phyloP scores from a whole-genome alignment of 2,888 invertebrate genomes.

The Achlya flavicornis region DNA sequence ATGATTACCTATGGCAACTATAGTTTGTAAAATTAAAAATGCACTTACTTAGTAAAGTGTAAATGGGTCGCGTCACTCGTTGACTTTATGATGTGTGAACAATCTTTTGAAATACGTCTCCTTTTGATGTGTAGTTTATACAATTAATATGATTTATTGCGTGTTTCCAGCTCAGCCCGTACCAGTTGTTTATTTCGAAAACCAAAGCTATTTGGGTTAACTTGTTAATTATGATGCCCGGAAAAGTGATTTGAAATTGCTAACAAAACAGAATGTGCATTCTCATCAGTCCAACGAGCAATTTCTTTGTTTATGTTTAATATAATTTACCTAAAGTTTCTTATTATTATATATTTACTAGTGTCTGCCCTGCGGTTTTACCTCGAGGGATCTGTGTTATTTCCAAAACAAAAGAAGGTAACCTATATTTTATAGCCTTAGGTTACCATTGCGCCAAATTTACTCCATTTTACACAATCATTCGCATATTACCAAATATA shows the following conservation, averaged over 20 bases:
- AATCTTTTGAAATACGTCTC: slow-evolving; percentile 35
- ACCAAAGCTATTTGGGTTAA: slow-evolving; percentile 47
- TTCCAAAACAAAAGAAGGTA: too few species aligned
- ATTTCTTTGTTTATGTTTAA: neutral
- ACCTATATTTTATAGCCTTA: too few species aligned
- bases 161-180: slow-evolving; percentile 38
- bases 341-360: too few species aligned
- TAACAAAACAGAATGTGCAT: neutral
- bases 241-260: slow-evolving; percentile 15
- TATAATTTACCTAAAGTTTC: too few species aligned
- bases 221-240: slow-evolving; percentile 35
- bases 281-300: neutral
- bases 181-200: slow-evolving; percentile 48
- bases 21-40: slow-evolving; percentile 6
- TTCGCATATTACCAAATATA: too few species aligned
- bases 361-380: too few species aligned
- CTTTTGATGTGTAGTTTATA: slow-evolving; percentile 57
- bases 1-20: neutral
- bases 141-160: slow-evolving; percentile 57
- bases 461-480: too few species aligned
- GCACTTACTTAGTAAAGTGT: slow-evolving; percentile 39
- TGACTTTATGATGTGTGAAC: slow-evolving; percentile 44
- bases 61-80: slow-evolving; percentile 55
- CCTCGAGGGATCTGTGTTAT: too few species aligned
- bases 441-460: too few species aligned